Evolutionary conservation across 2,888 invertebrate genomes (phyloP), one percentile per base, ranked within the genome.

Genomic region (Phytoseiulus persimilis): DNA sequence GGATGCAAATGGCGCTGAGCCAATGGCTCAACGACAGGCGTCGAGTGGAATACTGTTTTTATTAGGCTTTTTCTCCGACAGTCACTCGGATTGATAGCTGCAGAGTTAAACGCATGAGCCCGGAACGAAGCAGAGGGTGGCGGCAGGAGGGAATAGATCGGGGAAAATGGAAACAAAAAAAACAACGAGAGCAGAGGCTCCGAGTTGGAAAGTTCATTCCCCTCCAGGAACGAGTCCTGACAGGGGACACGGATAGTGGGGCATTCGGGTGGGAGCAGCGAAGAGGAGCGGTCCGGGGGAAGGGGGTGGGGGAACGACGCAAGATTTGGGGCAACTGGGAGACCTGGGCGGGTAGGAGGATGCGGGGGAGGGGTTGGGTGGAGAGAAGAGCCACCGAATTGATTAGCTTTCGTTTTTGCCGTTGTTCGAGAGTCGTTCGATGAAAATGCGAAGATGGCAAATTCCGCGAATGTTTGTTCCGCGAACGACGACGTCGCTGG

Each of bases 391-490:
- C 11, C 5, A 28, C 3, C 87, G 33, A 87, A 87, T 87, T 87
- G 87, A 87, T 87, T 87, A 87, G 87, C 87, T 87, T 87, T 87
- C 87, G 87, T 87, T 87, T 87, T 87, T 32, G 84, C 23, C 84
- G 84, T 33, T 32, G 87, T 33, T 32, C 45, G n/a, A 33, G 11
- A n/a, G 32, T 32, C 32, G 18, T 87, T 87, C 87, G 87, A 87
- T 87, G 32, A 45, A 87, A 87, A 87, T 87, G 87, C 87, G 32
- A 33, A 45, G 45, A 33, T 39, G 45, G 87, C 87, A 33, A 87
- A 87, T 87, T 87, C 87, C 87, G 32, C 87, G 87, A 87, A 87
- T 87, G 87, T 87, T 87, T 87, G 87, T 45, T 33, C 45, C 87
- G 87, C 87, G 87, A 28, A n/a, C 87, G 33, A 6, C 87, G 65